phyloP scores from a whole-genome alignment of 2,797 vertebrate species.

The Rhinella marina region DNA sequence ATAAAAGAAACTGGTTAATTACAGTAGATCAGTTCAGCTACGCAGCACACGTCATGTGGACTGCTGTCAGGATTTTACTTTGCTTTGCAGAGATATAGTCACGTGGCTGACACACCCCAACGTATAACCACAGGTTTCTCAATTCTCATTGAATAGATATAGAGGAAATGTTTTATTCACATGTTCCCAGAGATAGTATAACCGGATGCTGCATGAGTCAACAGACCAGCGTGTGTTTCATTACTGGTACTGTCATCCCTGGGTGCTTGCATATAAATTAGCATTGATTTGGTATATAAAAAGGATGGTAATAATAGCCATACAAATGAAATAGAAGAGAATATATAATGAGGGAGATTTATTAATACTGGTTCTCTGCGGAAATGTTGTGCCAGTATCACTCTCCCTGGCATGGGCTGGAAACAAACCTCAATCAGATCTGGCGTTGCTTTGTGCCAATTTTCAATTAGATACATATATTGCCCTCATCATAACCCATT shows the following conservation, averaged over 20 bases:
- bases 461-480: too few relatives aligned
- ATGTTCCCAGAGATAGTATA: background rate
- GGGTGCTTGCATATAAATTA: background rate
- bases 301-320: background rate
- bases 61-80: background rate
- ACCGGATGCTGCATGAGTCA: slow-evolving; percentile 47
- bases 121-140: background rate
- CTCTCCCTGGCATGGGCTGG: too few relatives aligned
- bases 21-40: background rate
- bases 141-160: background rate
- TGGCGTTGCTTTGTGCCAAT: too few relatives aligned
- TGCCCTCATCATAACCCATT: too few relatives aligned
- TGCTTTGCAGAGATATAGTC: background rate
- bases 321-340: background rate
- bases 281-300: background rate
- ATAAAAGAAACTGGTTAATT: too few relatives aligned
- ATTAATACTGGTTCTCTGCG: background rate
- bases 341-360: background rate
- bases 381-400: too few relatives aligned
- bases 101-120: slow-evolving; percentile 42
- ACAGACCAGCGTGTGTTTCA: background rate
- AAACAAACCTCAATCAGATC: too few relatives aligned
- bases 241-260: background rate
- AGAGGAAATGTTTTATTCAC: background rate
- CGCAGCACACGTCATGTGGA: background rate